Conservation (phyloP, 2,113 vertebrate genomes). For the Elephas maximus region DNA sequence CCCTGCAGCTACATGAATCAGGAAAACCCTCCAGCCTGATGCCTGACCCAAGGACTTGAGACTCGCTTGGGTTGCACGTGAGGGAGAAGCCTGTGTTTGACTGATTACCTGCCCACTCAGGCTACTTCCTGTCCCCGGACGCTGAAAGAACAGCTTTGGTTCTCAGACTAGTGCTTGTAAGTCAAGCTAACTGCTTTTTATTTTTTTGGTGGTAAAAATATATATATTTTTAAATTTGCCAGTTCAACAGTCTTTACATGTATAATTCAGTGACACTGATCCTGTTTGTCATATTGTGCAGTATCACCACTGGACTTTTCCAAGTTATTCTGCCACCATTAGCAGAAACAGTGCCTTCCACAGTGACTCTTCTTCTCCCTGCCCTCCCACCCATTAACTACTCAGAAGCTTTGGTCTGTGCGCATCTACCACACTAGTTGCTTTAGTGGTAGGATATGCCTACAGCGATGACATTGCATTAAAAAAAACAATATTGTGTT, state of each 20-base stretch:
- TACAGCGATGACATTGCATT: background rate
- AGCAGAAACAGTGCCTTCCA: too few species aligned
- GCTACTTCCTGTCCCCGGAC: background rate
- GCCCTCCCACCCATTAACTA: background rate
- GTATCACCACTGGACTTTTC: too few species aligned
- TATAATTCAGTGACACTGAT: background rate
- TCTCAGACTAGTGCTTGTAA: fast-evolving
- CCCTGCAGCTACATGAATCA: too few species aligned
- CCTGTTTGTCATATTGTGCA: too few species aligned
- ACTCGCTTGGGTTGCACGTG: fast-evolving
- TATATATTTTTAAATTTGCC: background rate
- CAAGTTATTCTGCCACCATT: too few species aligned
- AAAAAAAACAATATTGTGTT: background rate
- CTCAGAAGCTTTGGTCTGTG: background rate
- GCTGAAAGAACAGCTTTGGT: background rate
- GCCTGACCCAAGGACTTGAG: too few species aligned
- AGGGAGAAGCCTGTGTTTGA: background rate
- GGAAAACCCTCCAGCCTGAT: too few species aligned
- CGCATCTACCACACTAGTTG: too few species aligned
- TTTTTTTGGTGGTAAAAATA: background rate
- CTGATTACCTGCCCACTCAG: too few species aligned
- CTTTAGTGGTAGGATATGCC: background rate
- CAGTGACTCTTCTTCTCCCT: background rate
- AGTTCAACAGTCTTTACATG: background rate
- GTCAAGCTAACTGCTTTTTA: background rate